Percentiles rank a stretch among this genome's conserved stretches.
These are phyloP conservation scores for Gorsachius magnificus DNA, from an alignment of 2,797 vertebrate species.

Conservation along the genomic window DNA sequence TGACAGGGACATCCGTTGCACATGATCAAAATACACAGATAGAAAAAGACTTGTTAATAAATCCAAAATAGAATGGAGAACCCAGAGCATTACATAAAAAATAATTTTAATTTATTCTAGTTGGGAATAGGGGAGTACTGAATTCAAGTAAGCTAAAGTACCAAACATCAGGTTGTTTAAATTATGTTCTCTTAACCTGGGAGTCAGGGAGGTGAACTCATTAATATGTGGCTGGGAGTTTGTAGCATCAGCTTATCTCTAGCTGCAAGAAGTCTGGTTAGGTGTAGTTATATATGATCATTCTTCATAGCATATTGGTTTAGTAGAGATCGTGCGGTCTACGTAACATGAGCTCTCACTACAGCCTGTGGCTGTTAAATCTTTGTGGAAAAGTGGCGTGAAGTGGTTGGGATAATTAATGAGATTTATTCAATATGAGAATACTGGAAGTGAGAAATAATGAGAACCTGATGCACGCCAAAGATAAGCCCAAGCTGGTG, in stretches of 20 bases:
- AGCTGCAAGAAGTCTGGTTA: not conserved
- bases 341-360: not conserved
- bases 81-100: not conserved
- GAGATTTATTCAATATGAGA: not conserved
- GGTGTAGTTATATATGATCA: not conserved
- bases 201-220: not conserved
- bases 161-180: not conserved
- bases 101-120: not conserved
- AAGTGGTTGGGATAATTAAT: not conserved
- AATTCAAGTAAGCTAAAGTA: not conserved
- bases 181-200: not conserved
- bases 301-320: not conserved
- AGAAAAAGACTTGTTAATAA: not conserved
- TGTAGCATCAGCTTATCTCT: not conserved
- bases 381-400: rapidly evolving
- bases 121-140: not conserved
- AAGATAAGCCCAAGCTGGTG: not conserved
- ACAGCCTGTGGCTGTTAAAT: not conserved
- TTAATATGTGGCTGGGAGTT: not conserved
- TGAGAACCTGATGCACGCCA: not conserved
- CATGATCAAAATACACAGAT: not conserved
- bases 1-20: not conserved
- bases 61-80: not conserved
- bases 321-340: not conserved
- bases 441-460: not conserved